Base-by-base conservation (phyloP, 2,797 vertebrate genomes). In the Microctenopoma stevenorrisi region DNA sequence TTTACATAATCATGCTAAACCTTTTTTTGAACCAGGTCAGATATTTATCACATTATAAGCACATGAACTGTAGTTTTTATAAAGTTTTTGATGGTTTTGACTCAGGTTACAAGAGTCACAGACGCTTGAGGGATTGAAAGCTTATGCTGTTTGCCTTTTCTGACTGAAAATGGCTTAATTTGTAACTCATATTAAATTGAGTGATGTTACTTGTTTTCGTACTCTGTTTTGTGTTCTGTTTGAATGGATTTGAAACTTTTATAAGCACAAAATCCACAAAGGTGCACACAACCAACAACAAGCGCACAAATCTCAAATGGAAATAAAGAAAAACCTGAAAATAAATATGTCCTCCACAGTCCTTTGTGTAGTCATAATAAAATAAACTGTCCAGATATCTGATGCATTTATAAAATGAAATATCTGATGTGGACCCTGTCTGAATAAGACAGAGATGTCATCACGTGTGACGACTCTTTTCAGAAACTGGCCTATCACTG, bases 301-400 rank as follows among this genome's bases (percentile, higher is more conserved):
- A 73, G 48, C 5, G 40, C 28, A 88, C 85, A 83, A 64, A 86
- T 84, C 56, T 71, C 43, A 48, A 73, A 77, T 51, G 65, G 67
- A 68, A 83, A 78, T 79, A 51, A 64, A 52, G 74, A 46, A 11
- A 37, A 70, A 68, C 60, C 68, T 69, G 70, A 26, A 61, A 80
- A 83, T 58, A 74, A 82, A 74, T 4, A 13, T 30, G 62, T 61
- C 83, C 79, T 74, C 76, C 52, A 59, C 42, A 64, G 69, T 64
- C 78, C 48, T 71, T 67, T 56, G 58, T 46, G 16, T 57, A 79
- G 49, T 30, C 56, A 43, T 26, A 7, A 16, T 55, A 50, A 49
- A 82, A 78, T 44, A 66, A 84, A 54, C 56, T 48, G 68, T 42
- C 59, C 18, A 44, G 12, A 13, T 18, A 33, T 75, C 3, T 3